phyloP scores from a whole-genome alignment of 2,113 vertebrate species.

The Oncorhynchus mykiss region DNA sequence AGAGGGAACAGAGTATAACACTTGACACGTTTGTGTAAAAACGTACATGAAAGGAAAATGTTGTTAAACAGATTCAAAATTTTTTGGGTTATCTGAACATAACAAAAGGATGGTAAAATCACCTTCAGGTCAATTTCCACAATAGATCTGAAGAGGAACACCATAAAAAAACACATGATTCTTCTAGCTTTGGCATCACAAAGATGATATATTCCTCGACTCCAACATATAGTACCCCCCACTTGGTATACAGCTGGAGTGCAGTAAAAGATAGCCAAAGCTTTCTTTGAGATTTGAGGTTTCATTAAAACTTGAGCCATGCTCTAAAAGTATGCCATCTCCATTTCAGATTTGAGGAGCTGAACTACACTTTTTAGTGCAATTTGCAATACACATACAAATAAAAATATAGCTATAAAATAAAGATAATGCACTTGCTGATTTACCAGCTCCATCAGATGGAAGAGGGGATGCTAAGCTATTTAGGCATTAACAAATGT shows the following conservation, averaged over 20 bases:
- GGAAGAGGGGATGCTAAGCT: neutral
- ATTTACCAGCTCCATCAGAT: slow-evolving; percentile 1
- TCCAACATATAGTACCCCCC: neutral
- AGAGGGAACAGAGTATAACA: neutral
- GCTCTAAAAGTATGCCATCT: neutral
- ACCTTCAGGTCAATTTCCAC: neutral
- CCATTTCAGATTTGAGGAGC: neutral
- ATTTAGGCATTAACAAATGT: neutral
- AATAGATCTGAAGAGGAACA: neutral
- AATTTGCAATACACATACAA: neutral
- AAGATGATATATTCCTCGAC: neutral
- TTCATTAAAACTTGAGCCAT: neutral
- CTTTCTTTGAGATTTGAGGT: neutral
- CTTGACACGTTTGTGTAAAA: neutral
- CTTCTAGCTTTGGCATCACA: neutral
- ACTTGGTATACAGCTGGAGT: neutral
- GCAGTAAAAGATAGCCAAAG: neutral
- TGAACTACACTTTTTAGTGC: neutral
- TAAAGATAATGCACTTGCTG: neutral
- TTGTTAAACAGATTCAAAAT: neutral
- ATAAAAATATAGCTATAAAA: neutral
- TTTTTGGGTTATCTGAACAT: neutral
- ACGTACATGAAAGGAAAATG: neutral
- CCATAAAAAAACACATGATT: neutral
- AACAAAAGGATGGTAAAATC: neutral